Evolutionary conservation across 2,113 vertebrate genomes (phyloP), one percentile per base, ranked within the genome.

Genomic region (Oophaga pumilio): DNA sequence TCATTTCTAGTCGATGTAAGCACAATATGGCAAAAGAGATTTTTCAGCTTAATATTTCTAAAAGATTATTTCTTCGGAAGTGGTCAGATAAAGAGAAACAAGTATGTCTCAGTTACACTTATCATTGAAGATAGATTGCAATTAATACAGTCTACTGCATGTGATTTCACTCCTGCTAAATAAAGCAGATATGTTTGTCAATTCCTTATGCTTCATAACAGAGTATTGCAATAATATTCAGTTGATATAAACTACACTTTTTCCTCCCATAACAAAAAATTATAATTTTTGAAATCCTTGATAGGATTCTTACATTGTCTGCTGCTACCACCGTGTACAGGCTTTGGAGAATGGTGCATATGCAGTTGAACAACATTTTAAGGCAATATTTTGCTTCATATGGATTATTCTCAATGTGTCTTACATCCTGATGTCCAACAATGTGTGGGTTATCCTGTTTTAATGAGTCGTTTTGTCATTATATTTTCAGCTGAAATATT

Each of bases 401-500:
- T 79, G 74, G 74, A 26, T 79, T 79, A 52, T 59, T 28, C 24
- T 28, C 15, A 26, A 59, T 57, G 53, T 60, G 24, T 80, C 7
- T 33, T 33, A 9, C 77, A 33, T 60, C 9, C 6, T 80, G 24
- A 17, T 80, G 56, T 33, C 53, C 24, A 33, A 59, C 53, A 80
- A 50, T 50, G 15, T 60, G 26, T 60, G 14, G 13, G 15, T 80
- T 80, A 59, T 59, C 24, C 53, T 59, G 26, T 80, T 80, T 80
- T 80, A 60, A 60, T 80, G 77, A 22, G 77, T 60, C 15, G 15
- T 20, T 80, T 59, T 80, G 53, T 60, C 15, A 60, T 80, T 80
- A 18, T 80, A 80, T 80, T 80, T 24, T 60, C 14, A 80, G 24
- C 56, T 20, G 56, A 84, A 84, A 59, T 73, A 69, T 84, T 56